Conservation (phyloP, 1,140 invertebrate species). For the Drosophila repleta region DNA sequence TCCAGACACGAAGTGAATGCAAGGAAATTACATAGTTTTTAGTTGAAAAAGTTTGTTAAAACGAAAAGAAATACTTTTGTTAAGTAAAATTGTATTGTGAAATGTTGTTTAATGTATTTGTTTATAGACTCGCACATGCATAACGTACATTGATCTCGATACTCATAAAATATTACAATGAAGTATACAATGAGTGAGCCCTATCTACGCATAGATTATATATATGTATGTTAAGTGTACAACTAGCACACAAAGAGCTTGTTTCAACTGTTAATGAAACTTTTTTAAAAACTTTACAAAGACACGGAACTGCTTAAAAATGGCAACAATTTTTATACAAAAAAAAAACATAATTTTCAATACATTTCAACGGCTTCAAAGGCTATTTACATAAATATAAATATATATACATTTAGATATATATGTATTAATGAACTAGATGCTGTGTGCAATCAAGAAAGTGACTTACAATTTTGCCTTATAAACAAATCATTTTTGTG, state of each 20-base stretch:
- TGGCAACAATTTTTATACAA: conserved; percentile 54
- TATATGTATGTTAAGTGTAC: conserved; percentile 13
- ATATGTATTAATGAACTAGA: conserved; percentile 49
- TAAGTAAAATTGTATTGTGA: conserved; percentile 22
- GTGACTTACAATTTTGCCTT: conserved; percentile 73
- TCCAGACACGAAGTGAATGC: background rate
- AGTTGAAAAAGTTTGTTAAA: conserved; percentile 40
- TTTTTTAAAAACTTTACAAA: conserved; percentile 62
- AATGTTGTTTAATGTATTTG: conserved; percentile 28
- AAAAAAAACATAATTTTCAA: conserved; percentile 43
- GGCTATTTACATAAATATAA: conserved; percentile 34
- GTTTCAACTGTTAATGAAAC: conserved; percentile 28
- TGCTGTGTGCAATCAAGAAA: conserved; percentile 70
- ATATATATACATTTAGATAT: conserved; percentile 43
- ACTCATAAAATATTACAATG: conserved; percentile 35
- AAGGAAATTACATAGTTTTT: conserved; percentile 35
- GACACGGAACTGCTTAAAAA: conserved; percentile 34
- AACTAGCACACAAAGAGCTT: conserved; percentile 49
- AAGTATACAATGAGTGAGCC: conserved; percentile 61
- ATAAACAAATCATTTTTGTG: conserved; percentile 56
- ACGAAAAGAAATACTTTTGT: conserved; percentile 10
- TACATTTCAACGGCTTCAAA: conserved; percentile 59
- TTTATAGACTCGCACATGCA: conserved; percentile 17
- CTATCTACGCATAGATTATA: conserved; percentile 29
- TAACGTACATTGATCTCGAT: conserved; percentile 46